These are phyloP conservation scores for Celastrina argiolus DNA, from an alignment of 2,888 invertebrate species.

Conservation along the genomic window DNA sequence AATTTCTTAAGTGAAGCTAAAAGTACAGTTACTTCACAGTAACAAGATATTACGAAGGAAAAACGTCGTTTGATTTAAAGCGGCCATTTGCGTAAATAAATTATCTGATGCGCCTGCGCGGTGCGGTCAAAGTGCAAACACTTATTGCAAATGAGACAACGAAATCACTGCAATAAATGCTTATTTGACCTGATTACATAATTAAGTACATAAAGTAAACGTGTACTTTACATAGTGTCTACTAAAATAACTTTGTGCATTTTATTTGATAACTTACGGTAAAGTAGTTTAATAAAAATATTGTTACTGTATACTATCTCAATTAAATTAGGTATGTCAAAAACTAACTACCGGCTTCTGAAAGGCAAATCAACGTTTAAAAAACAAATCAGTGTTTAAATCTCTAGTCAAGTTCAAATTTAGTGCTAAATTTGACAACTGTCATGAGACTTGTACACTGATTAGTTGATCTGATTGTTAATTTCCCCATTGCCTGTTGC, in stretches of 20 bases:
- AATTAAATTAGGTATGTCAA: too few species aligned
- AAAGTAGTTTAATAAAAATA: background rate
- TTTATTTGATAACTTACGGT: background rate
- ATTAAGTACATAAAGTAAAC: background rate
- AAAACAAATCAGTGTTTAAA: too few species aligned
- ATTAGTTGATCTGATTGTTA: too few species aligned
- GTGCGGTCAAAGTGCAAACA: slow-evolving; percentile 20
- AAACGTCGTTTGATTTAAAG: slow-evolving; percentile 15
- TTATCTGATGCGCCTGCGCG: slow-evolving; percentile 7
- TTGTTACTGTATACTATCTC: too few species aligned
- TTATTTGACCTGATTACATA: slow-evolving; percentile 2
- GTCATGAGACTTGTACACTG: too few species aligned
- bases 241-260: background rate
- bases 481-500: too few species aligned
- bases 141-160: slow-evolving; percentile 19
- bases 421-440: too few species aligned
- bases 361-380: too few species aligned
- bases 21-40: slow-evolving; percentile 4
- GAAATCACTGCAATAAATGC: slow-evolving; percentile 15
- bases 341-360: too few species aligned
- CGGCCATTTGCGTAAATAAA: slow-evolving; percentile 11
- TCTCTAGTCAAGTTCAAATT: too few species aligned
- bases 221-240: background rate
- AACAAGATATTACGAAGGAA: slow-evolving; percentile 18
- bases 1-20: background rate